These are phyloP conservation scores for Eumaeus atala DNA, from an alignment of 1,140 invertebrate genomes.

Conservation along the genomic window DNA sequence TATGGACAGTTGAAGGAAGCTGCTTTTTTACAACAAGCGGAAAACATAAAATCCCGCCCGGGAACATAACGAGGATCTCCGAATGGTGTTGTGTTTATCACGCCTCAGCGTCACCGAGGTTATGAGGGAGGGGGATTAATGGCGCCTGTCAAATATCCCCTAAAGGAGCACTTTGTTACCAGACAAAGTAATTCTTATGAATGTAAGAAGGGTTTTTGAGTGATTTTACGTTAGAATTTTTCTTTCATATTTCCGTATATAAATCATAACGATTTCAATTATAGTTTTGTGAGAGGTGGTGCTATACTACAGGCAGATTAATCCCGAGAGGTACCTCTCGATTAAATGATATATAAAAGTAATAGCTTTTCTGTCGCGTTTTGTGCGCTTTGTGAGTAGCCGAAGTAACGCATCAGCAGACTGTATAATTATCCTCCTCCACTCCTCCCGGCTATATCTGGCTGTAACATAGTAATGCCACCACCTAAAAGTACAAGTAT, in stretches of 20 bases:
- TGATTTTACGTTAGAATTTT: constrained; percentile 2
- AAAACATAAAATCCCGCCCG: constrained; percentile 13
- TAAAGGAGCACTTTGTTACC: constrained; percentile 21
- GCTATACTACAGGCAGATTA: too few species aligned
- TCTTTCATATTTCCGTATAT: neutral
- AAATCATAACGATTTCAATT: constrained; percentile 4
- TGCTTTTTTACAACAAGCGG: constrained; percentile 2
- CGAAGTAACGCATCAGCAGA: too few species aligned
- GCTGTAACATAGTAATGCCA: too few species aligned
- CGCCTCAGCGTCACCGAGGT: constrained; percentile 11
- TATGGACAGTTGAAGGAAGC: constrained; percentile 3
- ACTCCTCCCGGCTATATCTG: too few species aligned
- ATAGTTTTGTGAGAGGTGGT: too few species aligned
- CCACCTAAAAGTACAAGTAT: too few species aligned
- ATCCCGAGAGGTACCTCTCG: too few species aligned
- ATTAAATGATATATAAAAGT: too few species aligned
- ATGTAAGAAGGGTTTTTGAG: constrained; percentile 17
- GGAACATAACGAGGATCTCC: constrained; percentile 8
- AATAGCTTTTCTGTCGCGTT: too few species aligned
- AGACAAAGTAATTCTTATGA: constrained; percentile 24
- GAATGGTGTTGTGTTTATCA: constrained; percentile 8
- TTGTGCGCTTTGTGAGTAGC: too few species aligned
- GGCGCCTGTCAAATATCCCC: constrained; percentile 23
- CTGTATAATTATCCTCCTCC: too few species aligned
- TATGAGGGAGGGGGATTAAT: constrained; percentile 19